A percentile compares a stretch with the other conserved stretches of the same genome.
Evolutionary conservation across 2,113 vertebrate genomes (phyloP).

Genomic region (Hipposideros armiger): DNA sequence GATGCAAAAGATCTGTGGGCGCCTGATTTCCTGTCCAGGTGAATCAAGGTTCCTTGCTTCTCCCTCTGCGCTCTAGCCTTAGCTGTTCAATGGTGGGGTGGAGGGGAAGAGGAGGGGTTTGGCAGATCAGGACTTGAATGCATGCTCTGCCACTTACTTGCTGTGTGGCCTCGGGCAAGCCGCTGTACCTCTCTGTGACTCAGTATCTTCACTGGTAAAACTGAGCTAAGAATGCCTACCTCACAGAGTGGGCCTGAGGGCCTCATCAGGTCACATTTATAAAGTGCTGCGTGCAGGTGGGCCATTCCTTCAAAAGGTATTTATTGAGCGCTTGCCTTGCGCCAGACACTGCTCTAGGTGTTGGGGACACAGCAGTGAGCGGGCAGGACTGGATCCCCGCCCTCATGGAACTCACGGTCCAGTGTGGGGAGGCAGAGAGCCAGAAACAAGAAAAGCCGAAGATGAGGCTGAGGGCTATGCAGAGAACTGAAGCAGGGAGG

Average conservation of each 20-base stretch:
- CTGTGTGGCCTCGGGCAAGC: background rate
- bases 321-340: background rate
- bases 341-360: background rate
- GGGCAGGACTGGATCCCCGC: background rate
- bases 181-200: background rate
- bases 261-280: background rate
- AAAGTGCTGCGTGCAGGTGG: background rate
- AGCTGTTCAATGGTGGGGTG: too few species aligned
- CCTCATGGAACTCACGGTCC: background rate
- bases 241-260: background rate
- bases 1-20: background rate
- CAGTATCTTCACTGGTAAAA: background rate
- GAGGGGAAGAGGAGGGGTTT: background rate
- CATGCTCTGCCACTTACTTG: background rate
- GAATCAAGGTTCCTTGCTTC: background rate
- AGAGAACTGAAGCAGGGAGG: background rate
- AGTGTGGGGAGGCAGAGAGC: rapidly evolving
- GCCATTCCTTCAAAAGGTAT: background rate
- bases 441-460: background rate
- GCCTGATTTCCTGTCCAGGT: background rate
- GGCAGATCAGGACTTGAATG: background rate
- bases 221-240: background rate
- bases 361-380: background rate
- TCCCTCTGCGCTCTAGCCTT: background rate
- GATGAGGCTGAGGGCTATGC: background rate